phyloP scores from a whole-genome alignment of 2,888 invertebrate genomes.

The Serrognathus titanus region DNA sequence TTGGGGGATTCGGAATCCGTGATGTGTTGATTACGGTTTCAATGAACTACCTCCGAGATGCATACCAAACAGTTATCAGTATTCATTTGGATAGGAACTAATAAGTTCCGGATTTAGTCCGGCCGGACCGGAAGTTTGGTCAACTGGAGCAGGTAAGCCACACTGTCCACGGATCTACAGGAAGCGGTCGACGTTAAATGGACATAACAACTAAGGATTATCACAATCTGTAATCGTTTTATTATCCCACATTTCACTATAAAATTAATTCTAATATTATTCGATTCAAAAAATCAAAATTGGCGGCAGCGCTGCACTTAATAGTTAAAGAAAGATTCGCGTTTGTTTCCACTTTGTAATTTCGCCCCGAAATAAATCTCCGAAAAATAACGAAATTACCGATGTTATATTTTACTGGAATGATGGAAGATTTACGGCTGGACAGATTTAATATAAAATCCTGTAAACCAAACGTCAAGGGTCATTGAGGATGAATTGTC shows the following conservation, averaged over 20 bases:
- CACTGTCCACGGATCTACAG: not conserved
- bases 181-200: not conserved
- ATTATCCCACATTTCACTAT: too few relatives aligned
- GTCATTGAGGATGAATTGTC: conserved; percentile 3
- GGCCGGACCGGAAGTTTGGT: not conserved
- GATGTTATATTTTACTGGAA: not conserved
- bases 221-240: too few relatives aligned
- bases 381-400: too few relatives aligned
- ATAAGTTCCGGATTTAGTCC: not conserved
- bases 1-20: too few relatives aligned
- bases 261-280: too few relatives aligned
- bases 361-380: too few relatives aligned
- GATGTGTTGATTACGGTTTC: too few relatives aligned
- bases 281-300: too few relatives aligned
- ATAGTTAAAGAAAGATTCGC: too few relatives aligned
- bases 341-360: too few relatives aligned
- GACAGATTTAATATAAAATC: conserved; percentile 3
- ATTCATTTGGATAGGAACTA: not conserved
- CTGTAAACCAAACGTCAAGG: conserved; percentile 3
- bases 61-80: not conserved
- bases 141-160: not conserved
- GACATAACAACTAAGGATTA: not conserved
- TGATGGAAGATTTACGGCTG: not conserved
- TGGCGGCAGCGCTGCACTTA: too few relatives aligned
- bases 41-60: too few relatives aligned